Evolutionary conservation across 2,888 invertebrate genomes (phyloP), one percentile per base, ranked within the genome.

Genomic region (Andrena dorsata): DNA sequence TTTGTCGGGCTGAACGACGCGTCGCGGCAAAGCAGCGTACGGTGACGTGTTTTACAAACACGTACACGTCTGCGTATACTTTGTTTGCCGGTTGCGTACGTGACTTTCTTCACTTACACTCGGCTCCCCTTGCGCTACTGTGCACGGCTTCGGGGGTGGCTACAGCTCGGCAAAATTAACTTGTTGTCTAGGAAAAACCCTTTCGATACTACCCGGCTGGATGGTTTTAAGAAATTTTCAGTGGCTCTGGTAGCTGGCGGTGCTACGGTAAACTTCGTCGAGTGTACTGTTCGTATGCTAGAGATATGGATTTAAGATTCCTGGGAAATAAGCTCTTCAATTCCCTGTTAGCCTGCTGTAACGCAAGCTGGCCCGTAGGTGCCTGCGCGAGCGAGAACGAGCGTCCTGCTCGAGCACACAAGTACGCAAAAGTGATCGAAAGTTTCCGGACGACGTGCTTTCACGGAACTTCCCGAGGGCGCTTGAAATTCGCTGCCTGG

Each of bases 1-100:
- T 74, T 53, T 32, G 58, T 51, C 16, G 47, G 35, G 41, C 2
- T 64, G 83, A 85, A 76, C 80, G 81, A 71, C 63, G 47, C 35
- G 56, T 16, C 41, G 41, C 41, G 56, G 74, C 68, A 58, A 58
- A 65, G 32, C 47, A 77, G 32, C 61, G 56, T 4, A 16, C 61
- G 64, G 23, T 28, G 66, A 79, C 70, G 60, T 64, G 72, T 81
- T 65, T 51, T 30, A n/a, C 61, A 56, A 68, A 75, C 49, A 49
- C 23, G 49, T 26, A 20, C 16, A 35, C 23, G 26, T 8, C 51
- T 8, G 35, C 41, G 20, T 28, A 16, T 63, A 32, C 32, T 47
- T 51, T 70, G 58, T 75, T 76, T 65, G 65, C 60, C 1, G 35
- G 28, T 8, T 64, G 23, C 51, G 49, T 60, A 56, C 28, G 28